A percentile compares a stretch with the other conserved stretches of the same genome.
These are phyloP conservation scores for Syngnathus acus DNA, from an alignment of 2,797 vertebrate genomes.

Conservation along the genomic window DNA sequence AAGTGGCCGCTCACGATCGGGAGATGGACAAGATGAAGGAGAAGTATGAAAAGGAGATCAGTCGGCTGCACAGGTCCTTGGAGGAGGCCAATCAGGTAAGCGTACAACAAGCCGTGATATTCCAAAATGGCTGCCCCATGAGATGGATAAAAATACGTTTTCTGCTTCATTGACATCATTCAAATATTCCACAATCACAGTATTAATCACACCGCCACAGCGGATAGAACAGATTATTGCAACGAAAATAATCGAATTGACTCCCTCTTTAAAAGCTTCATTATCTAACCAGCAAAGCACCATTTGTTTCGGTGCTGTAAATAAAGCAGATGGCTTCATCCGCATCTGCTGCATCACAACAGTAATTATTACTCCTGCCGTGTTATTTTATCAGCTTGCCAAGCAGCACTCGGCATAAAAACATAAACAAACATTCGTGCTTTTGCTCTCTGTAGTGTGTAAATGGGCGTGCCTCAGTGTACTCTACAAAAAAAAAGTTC, in stretches of 20 bases:
- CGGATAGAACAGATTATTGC: background rate
- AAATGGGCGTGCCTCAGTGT: background rate
- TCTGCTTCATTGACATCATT: no score
- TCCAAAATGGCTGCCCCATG: no score
- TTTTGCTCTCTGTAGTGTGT: background rate
- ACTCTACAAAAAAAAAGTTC: background rate
- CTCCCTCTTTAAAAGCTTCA: background rate
- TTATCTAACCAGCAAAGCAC: background rate
- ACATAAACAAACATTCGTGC: background rate
- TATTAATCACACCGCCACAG: no score
- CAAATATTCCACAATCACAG: no score
- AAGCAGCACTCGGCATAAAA: background rate
- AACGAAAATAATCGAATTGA: background rate
- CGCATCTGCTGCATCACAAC: background rate
- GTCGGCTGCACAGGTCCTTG: constrained; percentile 68
- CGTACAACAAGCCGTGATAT: background rate
- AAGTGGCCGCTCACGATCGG: constrained; percentile 88
- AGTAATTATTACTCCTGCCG: background rate
- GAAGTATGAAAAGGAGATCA: constrained; percentile 81
- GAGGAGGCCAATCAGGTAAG: constrained; percentile 82
- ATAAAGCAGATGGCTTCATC: background rate
- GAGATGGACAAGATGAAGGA: constrained; percentile 92
- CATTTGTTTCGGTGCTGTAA: no score
- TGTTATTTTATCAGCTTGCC: background rate
- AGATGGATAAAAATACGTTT: no score